A percentile compares a stretch with the other conserved stretches of the same genome.
phyloP scores from a whole-genome alignment of 1,140 invertebrate genomes.

The Trigoniulus corallinus region DNA sequence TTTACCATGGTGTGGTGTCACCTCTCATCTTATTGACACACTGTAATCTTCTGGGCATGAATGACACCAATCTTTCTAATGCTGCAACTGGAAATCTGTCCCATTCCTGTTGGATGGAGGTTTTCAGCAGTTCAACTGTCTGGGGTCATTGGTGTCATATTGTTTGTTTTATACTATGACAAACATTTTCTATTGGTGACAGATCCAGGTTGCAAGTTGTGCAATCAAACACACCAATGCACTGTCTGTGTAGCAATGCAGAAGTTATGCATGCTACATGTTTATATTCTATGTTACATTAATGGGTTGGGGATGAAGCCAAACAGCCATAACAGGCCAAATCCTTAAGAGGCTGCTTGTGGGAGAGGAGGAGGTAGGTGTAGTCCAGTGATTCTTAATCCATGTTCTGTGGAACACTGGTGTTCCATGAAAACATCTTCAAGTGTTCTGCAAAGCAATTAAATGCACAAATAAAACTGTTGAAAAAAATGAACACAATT shows the following conservation, averaged over 20 bases:
- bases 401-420: no score
- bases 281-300: background rate
- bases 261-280: background rate
- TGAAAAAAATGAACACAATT: no score
- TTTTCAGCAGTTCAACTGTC: background rate
- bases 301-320: no score
- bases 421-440: background rate
- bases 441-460: background rate
- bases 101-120: no score
- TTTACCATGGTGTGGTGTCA: background rate
- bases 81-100: no score
- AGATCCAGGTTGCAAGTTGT: no score
- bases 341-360: no score
- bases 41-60: background rate
- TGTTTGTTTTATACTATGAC: background rate
- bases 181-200: background rate
- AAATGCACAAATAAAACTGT: no score
- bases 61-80: constrained; percentile 1
- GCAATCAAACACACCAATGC: background rate
- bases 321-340: no score
- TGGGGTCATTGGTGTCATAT: background rate
- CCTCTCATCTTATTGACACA: background rate
- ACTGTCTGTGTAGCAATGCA: background rate
- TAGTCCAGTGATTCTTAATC: background rate
- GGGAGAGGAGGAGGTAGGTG: no score